A percentile compares a stretch with the other conserved stretches of the same genome.
Evolutionary conservation across 2,113 vertebrate species (phyloP).

Genomic region (Amblyornis subalaris): DNA sequence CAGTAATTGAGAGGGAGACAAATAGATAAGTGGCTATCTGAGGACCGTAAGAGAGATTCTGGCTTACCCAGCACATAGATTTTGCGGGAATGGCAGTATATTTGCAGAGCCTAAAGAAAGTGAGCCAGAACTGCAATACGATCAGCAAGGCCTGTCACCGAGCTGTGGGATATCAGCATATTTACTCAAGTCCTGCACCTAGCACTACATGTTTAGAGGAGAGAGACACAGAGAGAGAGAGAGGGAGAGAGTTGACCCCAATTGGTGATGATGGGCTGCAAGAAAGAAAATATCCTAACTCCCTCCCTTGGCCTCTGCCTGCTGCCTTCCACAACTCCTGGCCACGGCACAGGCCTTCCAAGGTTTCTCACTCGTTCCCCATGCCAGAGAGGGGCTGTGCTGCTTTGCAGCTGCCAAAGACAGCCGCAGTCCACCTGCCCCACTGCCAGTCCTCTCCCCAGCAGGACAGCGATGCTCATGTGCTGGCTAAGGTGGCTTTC

Average conservation of each 20-base stretch:
- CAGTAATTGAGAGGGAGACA: conserved; percentile 8
- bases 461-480: not conserved
- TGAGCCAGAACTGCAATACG: not conserved
- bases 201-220: not conserved
- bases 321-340: accelerated
- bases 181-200: not conserved
- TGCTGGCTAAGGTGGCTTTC: not conserved
- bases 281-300: not conserved
- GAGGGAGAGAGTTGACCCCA: not conserved
- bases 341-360: accelerated
- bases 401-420: not conserved
- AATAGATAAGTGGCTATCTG: conserved; percentile 7
- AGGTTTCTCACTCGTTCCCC: not conserved
- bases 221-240: not conserved
- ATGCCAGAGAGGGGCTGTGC: not conserved
- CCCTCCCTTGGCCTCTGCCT: not conserved
- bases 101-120: conserved; percentile 31
- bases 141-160: not conserved
- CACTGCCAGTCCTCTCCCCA: not conserved
- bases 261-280: not conserved
- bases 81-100: not conserved
- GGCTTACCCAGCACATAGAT: not conserved
- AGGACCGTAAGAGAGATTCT: not conserved
- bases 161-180: not conserved
- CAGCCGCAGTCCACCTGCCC: not conserved